Conservation (phyloP, 1,140 invertebrate genomes). For the Augochlora pura region DNA sequence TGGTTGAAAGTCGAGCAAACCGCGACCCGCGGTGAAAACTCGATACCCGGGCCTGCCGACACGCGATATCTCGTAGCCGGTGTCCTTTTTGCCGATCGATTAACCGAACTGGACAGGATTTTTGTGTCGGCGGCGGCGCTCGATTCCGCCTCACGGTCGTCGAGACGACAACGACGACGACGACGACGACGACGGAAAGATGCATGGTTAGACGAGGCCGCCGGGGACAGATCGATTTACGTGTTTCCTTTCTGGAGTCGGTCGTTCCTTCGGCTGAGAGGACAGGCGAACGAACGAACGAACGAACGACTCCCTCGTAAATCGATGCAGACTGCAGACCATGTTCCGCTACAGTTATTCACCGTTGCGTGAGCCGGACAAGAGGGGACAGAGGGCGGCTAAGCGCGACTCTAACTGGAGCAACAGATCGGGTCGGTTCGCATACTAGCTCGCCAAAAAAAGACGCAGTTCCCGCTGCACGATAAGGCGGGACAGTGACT, state of each 20-base stretch:
- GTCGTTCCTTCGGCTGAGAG: conserved; percentile 1
- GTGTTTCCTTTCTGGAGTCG: conserved; percentile 15
- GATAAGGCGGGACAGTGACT: neutral
- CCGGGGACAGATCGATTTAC: conserved; percentile 55
- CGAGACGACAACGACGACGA: neutral
- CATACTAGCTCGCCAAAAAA: neutral
- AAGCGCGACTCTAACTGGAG: neutral
- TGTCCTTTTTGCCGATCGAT: conserved; percentile 65
- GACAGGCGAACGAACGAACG: conserved; percentile 14
- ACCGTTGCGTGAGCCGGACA: too few species aligned
- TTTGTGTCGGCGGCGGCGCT: conserved; percentile 14
- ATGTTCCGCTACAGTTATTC: conserved; percentile 13
- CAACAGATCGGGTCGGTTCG: neutral
- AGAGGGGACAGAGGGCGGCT: neutral
- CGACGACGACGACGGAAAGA: neutral
- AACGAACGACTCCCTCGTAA: conserved; percentile 40
- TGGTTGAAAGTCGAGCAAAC: conserved; percentile 19
- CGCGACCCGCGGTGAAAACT: conserved; percentile 12
- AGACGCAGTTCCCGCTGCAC: conserved; percentile 7
- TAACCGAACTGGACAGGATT: conserved; percentile 44
- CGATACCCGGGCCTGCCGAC: conserved; percentile 40
- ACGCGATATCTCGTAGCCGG: conserved; percentile 53
- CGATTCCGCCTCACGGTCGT: neutral
- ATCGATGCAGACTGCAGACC: conserved; percentile 35
- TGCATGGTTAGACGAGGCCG: conserved; percentile 35